Base-by-base conservation (phyloP, 1,140 invertebrate genomes). In the Brachionus asplanchnoidis region DNA sequence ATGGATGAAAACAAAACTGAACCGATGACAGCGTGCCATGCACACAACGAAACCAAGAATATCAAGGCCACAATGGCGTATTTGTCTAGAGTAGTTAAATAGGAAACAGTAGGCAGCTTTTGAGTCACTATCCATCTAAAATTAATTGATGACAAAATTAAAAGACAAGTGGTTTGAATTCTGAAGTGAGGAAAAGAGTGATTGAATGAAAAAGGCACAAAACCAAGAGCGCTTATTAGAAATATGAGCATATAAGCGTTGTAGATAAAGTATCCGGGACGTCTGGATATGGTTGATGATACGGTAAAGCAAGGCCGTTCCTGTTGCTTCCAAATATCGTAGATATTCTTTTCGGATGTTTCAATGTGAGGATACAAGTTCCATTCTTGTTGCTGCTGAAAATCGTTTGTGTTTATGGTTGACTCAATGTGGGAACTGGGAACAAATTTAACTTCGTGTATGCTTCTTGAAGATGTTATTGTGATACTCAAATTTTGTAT, bases 311-410 rank as follows among this genome's bases (percentile, higher is more conserved):
- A 36, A 42, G 50, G 79, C 1, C 79, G 14, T 9, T 82, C 65
- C 6, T 82, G 50, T 12, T 82, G 60, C 8, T 82, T 82, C 79
- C 79, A 82, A 26, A 68, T 46, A 36, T 82, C 79, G 20, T 82
- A 82, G 36, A 82, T 68, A 68, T 82, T 65, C 60, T 82, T 82
- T 82, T 82, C 60, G 3, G 79, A 65, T 82, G 79, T 82, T 65
- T 82, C 79, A 65, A 82, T 65, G 14, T 82, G 79, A 9, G 79
- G 60, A 65, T 82, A 82, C 36, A 82, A 82, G 40, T 82, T 82
- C 79, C 79, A 82, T 36, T 82, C 79, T 82, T 82, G 79, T 46
- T 82, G 79, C 14, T 82, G 79, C n/a, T 82, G 79, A 82, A 82
- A 82, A 65, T 82, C 79, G 12, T 82, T 82, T 42, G 79, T 82